phyloP scores from a whole-genome alignment of 2,888 invertebrate genomes.

The Protophormia terraenovae region DNA sequence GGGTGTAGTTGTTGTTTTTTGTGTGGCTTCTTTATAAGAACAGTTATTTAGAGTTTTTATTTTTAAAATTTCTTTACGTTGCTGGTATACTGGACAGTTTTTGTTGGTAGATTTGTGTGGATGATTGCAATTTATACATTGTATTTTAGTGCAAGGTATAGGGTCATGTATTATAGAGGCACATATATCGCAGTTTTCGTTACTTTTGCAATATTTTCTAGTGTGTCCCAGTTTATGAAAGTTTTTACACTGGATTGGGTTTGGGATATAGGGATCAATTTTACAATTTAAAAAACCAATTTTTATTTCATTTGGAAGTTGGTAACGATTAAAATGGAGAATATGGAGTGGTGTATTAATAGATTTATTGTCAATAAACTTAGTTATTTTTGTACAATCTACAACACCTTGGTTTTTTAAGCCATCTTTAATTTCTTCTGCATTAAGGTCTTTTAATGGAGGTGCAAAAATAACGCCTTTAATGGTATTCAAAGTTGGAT shows the following conservation, averaged over 20 bases:
- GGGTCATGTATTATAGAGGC: not conserved
- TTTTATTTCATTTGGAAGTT: not conserved
- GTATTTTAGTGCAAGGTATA: slow-evolving; percentile 2
- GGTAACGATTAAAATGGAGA: not conserved
- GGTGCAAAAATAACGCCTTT: not conserved
- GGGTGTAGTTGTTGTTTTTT: no score
- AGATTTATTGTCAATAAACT: not conserved
- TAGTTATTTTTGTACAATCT: slow-evolving; percentile 27
- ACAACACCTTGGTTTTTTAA: not conserved
- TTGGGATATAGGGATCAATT: slow-evolving; percentile 28
- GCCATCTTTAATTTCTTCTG: not conserved
- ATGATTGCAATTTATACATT: not conserved
- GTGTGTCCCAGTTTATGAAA: slow-evolving; percentile 35
- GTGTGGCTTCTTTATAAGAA: no score
- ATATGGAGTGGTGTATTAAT: slow-evolving; percentile 12
- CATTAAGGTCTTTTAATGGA: not conserved
- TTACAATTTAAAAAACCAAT: not conserved
- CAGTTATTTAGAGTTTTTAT: no score
- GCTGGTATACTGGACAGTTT: no score
- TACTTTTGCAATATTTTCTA: slow-evolving; percentile 5
- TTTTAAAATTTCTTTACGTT: no score
- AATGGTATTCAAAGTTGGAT: not conserved
- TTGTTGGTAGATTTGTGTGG: no score
- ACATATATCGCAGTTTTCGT: slow-evolving; percentile 8
- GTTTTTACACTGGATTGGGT: slow-evolving; percentile 36